Base-by-base conservation (phyloP, 2,888 invertebrate genomes). In the Drosophila conformis region DNA sequence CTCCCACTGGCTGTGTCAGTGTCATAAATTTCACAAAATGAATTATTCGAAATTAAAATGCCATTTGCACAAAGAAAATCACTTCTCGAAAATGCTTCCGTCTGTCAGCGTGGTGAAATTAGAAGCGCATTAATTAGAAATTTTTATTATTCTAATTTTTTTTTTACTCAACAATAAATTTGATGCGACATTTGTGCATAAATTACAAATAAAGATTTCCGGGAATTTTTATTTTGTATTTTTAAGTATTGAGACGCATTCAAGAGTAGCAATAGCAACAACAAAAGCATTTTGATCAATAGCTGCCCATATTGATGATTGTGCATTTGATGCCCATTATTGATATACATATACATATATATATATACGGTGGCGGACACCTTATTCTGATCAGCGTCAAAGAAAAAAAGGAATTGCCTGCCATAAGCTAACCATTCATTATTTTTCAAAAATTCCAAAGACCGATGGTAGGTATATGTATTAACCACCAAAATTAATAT, bases 91-190 rank as follows among this genome's bases (percentile, higher is more conserved):
- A 75, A 70, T 64, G 73, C 82, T 88, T 83, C 85, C 86, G 90
- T 90, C 87, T 88, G 89, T 83, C 89, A 78, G 59, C 60, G 65
- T 53, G 52, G 51, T 71, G 87, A 88, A 86, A 90, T 88, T 87
- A 89, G 90, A 85, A 83, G 88, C 88, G 90, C 90, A 86, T 89
- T 86, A 89, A 86, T 86, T 86, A 88, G 83, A 80, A 80, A 76
- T 89, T 75, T 83, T 77, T 88, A 89, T 86, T 90, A 86, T 83
- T 86, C 61, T 61, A 58, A 69, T 73, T 77, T 67, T 46, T 42
- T 65, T 66, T 49, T 52, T 73, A 67, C 59, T 67, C 68, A 69
- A 69, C 64, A 83, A 83, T 83, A 73, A 79, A 89, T 87, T 89
- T 69, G 73, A 87, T 66, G 82, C 83, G 85, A 85, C 85, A 89